Evolutionary conservation across 2,113 vertebrate genomes (phyloP), one percentile per base, ranked within the genome.

Genomic region (Periophthalmus modestus): DNA sequence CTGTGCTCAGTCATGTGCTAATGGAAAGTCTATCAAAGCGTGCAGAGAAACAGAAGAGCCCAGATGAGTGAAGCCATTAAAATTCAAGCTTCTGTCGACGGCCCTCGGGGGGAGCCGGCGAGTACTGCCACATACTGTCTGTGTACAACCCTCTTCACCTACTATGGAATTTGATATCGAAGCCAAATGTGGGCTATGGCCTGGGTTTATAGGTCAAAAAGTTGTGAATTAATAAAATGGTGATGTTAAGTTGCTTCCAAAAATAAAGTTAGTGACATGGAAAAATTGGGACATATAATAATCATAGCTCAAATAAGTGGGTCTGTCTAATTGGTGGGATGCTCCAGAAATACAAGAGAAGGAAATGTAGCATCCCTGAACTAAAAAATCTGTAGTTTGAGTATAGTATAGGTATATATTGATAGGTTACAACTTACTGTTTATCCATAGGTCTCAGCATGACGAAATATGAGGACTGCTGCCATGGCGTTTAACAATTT

Each of bases 1-100:
- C 73, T 36, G 7, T 10, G 0, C 33, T 72, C 4, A 28, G 69
- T 72, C 68, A 75, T 67, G 73, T 70, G 66, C 63, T 79, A 63
- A 83, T 82, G 75, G 67, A 80, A 74, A 78, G 82, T 68, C 79
- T 68, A 82, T 78, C 79, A 79, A 83, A 86, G 72, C 34, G 52
- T 73, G 81, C 69, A 81, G 71, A 10, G 77, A 79, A 85, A 89
- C 72, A 84, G 81, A 87, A 82, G 68, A 46, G 58, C 69, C 66
- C n/a, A 52, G 39, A 78, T 15, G 73, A 83, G 71, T 12, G 58
- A 74, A 62, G 76, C 68, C 67, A 85, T 86, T 80, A 79, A 84
- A 83, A 86, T 85, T 68, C 78, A 80, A 82, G 73, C 39, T 34
- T n/a, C 28, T 73, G 68, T 77, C 54, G 54, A 84, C 21, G 21